Conservation (phyloP, 2,113 vertebrate genomes). For the Sphyrna mokarran region DNA sequence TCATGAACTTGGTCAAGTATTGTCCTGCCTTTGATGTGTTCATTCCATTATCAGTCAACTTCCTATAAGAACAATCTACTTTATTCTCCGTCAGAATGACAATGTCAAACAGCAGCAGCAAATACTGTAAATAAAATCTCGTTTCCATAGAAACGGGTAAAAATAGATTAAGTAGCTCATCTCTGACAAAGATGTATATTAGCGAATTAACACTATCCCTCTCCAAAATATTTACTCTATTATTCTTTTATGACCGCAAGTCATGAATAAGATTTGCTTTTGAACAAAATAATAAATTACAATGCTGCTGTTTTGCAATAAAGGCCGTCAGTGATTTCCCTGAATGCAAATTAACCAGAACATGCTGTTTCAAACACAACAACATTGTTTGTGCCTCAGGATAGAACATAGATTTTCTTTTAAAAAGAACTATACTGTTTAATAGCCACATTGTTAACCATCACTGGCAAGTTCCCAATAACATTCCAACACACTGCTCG, state of each 20-base stretch:
- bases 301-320: slow-evolving; percentile 13
- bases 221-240: slow-evolving; percentile 32
- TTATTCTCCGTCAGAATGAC: slow-evolving; percentile 31
- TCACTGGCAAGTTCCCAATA: slow-evolving; percentile 33
- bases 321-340: background rate
- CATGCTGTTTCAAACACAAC: slow-evolving; percentile 27
- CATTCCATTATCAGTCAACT: slow-evolving; percentile 36
- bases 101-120: slow-evolving; percentile 28
- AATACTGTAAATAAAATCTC: slow-evolving; percentile 37
- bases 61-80: slow-evolving; percentile 20
- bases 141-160: slow-evolving; percentile 36
- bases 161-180: slow-evolving; percentile 37
- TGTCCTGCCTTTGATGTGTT: slow-evolving; percentile 3
- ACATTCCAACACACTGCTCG: slow-evolving; percentile 32
- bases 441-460: slow-evolving; percentile 7
- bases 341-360: slow-evolving; percentile 22
- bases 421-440: slow-evolving; percentile 20
- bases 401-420: slow-evolving; percentile 20
- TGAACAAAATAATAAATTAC: slow-evolving; percentile 21
- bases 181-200: slow-evolving; percentile 34
- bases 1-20: slow-evolving; percentile 31
- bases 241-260: slow-evolving; percentile 28
- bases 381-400: slow-evolving; percentile 32
- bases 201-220: slow-evolving; percentile 33
- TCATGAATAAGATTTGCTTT: slow-evolving; percentile 25